Evolutionary conservation across 2,888 invertebrate genomes (phyloP).

Genomic region (Maniola hyperantus): DNA sequence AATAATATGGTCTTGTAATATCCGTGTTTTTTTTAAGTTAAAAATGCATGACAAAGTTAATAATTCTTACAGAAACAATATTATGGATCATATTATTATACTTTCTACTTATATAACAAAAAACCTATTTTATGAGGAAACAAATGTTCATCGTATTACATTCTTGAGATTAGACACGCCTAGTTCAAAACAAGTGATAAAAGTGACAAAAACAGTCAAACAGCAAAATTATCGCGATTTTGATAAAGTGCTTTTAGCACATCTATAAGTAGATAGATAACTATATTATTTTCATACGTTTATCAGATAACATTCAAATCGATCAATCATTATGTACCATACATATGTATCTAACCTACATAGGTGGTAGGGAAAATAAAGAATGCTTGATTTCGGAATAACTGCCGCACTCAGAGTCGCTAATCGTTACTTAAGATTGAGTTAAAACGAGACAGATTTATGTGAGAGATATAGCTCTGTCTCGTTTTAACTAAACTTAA

Average conservation of each 20-base stretch:
- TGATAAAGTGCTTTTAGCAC: conserved; percentile 21
- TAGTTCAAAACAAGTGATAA: conserved; percentile 23
- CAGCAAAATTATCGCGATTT: conserved; percentile 20
- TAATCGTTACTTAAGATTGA: too few relatives aligned
- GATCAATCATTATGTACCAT: not conserved
- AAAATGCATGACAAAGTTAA: too few relatives aligned
- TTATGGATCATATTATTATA: too few relatives aligned
- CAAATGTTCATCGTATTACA: conserved; percentile 11
- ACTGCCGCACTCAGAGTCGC: too few relatives aligned
- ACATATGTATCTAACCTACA: too few relatives aligned
- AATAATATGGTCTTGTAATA: not conserved
- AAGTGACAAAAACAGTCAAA: conserved; percentile 4
- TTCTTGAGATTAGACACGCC: conserved; percentile 20
- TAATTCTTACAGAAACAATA: too few relatives aligned
- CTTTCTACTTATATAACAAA: not conserved
- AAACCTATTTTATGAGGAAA: not conserved
- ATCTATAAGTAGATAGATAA: not conserved
- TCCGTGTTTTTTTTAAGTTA: too few relatives aligned
- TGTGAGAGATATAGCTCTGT: too few relatives aligned
- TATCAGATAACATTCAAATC: conserved; percentile 15
- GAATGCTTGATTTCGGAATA: too few relatives aligned
- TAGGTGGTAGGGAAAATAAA: too few relatives aligned
- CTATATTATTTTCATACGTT: not conserved
- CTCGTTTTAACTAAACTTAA: too few relatives aligned
- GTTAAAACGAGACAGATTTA: too few relatives aligned